Percentiles rank a stretch among this genome's conserved stretches.
Conservation (phyloP, 1,140 invertebrate species). For the Onthophagus taurus region DNA sequence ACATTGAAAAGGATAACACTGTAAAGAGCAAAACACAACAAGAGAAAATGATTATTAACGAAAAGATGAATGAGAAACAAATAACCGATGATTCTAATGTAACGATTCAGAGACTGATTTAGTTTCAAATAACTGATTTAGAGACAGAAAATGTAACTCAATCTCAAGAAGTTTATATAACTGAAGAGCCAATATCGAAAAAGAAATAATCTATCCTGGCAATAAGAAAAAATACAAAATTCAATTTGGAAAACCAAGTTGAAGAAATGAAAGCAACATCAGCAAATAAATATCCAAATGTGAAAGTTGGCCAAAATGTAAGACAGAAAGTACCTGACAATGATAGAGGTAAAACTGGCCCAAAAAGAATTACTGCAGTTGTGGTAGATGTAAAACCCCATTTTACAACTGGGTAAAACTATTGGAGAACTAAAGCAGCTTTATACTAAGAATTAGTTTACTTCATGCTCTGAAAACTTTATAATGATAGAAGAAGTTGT, state of each 20-base stretch:
- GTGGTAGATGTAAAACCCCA: constrained; percentile 8
- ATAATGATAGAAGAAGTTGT: constrained; percentile 11
- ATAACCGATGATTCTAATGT: constrained; percentile 11
- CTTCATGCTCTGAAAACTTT: constrained; percentile 11
- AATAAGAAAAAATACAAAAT: no score
- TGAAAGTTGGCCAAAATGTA: constrained; percentile 14
- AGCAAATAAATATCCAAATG: constrained; percentile 10
- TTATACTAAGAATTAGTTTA: constrained; percentile 13
- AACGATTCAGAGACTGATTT: constrained; percentile 4
- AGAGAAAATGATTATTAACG: constrained; percentile 9
- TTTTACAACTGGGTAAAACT: constrained; percentile 10
- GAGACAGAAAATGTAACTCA: no score
- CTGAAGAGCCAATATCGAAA: no score
- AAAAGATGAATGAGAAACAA: constrained; percentile 11
- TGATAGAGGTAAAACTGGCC: constrained; percentile 11
- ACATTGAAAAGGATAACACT: constrained; percentile 8
- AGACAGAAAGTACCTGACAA: constrained; percentile 12
- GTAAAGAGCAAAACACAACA: constrained; percentile 11
- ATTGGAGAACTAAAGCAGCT: constrained; percentile 11
- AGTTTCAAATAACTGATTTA: no score
- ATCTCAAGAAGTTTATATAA: no score
- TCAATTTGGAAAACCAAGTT: no score
- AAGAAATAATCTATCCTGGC: no score
- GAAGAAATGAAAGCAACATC: constrained; percentile 10
- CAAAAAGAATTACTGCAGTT: constrained; percentile 12